Evolutionary conservation across 2,888 invertebrate species (phyloP).

Genomic region (Aporophyla nigra): DNA sequence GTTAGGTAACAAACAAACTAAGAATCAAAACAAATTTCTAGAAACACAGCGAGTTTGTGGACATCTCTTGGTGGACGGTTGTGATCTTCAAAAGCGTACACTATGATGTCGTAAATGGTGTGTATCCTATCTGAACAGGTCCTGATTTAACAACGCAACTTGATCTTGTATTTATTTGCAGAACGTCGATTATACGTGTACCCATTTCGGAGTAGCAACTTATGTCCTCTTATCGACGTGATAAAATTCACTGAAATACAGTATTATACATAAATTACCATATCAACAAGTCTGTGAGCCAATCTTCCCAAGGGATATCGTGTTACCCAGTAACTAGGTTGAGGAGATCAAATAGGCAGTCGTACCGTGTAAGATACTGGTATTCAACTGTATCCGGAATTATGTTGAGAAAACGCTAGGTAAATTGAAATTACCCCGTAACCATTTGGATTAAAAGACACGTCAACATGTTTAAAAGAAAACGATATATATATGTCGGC

Average conservation of each 20-base stretch:
- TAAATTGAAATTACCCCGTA: not conserved
- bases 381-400: not conserved
- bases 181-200: constrained; percentile 67
- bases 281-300: not conserved
- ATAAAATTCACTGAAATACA: not conserved
- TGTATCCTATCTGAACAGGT: constrained; percentile 73
- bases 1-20: too few species aligned
- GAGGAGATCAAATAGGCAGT: not conserved
- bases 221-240: constrained; percentile 49
- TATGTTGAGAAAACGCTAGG: not conserved
- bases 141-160: constrained; percentile 73
- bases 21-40: not conserved
- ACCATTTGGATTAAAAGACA: not conserved
- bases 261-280: not conserved
- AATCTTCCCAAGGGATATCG: not conserved
- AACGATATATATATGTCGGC: too few species aligned
- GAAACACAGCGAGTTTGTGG: not conserved
- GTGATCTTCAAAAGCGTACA: constrained; percentile 49
- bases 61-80: constrained; percentile 45
- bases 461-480: too few species aligned
- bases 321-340: not conserved
- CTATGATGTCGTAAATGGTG: constrained; percentile 61
- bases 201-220: constrained; percentile 67
- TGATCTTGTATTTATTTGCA: constrained; percentile 63
- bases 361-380: not conserved